These are phyloP conservation scores for Drosophila dunni DNA, from an alignment of 1,140 invertebrate species.

Conservation along the genomic window DNA sequence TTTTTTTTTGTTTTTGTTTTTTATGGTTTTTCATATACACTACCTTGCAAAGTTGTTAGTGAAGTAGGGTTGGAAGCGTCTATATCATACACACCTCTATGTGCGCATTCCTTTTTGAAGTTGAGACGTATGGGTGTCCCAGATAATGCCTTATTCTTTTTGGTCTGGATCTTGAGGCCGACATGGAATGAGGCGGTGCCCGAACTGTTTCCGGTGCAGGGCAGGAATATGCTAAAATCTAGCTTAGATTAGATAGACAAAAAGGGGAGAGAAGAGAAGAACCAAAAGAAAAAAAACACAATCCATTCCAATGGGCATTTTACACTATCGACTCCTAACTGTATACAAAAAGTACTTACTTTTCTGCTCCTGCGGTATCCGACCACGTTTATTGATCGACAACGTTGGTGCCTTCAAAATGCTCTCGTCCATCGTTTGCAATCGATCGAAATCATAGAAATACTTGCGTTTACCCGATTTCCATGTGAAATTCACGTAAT, in stretches of 20 bases:
- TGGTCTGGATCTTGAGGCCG: conserved; percentile 93
- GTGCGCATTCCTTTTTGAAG: conserved; percentile 96
- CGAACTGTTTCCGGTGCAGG: conserved; percentile 94
- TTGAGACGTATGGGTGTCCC: conserved; percentile 95
- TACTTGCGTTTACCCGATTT: conserved; percentile 93
- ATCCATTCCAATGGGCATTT: neutral
- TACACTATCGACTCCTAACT: neutral
- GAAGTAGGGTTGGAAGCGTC: conserved; percentile 84
- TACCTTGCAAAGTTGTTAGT: conserved; percentile 85
- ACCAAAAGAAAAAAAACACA: neutral
- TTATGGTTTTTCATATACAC: conserved; percentile 82
- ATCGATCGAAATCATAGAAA: conserved; percentile 93
- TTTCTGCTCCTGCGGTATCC: conserved; percentile 93
- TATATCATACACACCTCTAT: conserved; percentile 91
- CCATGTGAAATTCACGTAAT: conserved; percentile 96
- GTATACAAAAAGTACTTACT: conserved; percentile 85
- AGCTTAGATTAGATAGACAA: conserved; percentile 58
- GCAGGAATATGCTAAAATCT: conserved; percentile 96
- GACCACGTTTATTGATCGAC: conserved; percentile 93
- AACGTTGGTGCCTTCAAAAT: conserved; percentile 94
- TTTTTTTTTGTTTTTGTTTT: conserved; percentile 23
- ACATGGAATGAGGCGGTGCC: conserved; percentile 95
- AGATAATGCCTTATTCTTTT: conserved; percentile 90
- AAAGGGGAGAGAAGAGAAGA: neutral
- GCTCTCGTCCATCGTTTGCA: conserved; percentile 93